phyloP scores from a whole-genome alignment of 1,140 invertebrate species.

The Branchinecta lindahli region DNA sequence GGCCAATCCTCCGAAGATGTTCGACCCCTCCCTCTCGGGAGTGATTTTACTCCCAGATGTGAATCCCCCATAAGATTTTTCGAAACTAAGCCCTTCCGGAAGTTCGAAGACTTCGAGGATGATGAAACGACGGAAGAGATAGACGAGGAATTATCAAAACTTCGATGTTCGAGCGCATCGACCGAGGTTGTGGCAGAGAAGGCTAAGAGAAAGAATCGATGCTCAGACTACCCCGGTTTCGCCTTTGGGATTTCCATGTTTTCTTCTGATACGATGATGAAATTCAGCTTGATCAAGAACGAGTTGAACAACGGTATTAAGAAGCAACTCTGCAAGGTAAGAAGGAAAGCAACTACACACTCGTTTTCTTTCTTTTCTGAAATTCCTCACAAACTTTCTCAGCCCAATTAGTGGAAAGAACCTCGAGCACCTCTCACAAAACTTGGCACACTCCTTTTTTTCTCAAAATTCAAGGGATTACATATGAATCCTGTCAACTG shows the following conservation, averaged over 20 bases:
- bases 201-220: conserved; percentile 55
- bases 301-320: conserved; percentile 94
- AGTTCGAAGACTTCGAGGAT: conserved; percentile 34
- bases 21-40: conserved; percentile 13
- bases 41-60: background rate
- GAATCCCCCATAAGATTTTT: background rate
- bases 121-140: conserved; percentile 47
- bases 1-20: conserved; percentile 14
- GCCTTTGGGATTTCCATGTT: conserved; percentile 81
- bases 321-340: conserved; percentile 89
- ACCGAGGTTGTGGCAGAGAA: conserved; percentile 70
- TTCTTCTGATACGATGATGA: conserved; percentile 93
- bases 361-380: conserved; percentile 5
- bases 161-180: conserved; percentile 69
- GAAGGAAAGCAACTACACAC: conserved; percentile 29
- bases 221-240: conserved; percentile 77
- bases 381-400: background rate
- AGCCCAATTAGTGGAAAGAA: background rate
- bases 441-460: background rate
- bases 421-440: background rate
- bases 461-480: background rate
- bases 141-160: conserved; percentile 43
- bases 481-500: too few species aligned
- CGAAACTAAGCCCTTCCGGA: background rate
- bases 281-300: conserved; percentile 88